Conservation (phyloP, 1,140 invertebrate species). For the Wasmannia auropunctata region DNA sequence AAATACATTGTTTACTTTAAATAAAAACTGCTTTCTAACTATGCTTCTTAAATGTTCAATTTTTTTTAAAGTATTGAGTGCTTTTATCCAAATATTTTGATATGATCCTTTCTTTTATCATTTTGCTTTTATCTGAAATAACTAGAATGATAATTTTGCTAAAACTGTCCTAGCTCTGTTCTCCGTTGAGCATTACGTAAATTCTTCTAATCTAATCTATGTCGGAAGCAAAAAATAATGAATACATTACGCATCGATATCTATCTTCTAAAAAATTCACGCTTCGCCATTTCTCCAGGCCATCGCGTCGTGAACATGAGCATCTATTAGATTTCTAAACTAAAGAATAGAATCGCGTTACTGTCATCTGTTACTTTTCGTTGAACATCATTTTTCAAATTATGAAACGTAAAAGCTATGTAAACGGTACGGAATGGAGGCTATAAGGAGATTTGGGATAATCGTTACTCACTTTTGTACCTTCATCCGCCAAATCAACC, state of each 20-base stretch:
- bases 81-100: conserved; percentile 20
- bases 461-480: conserved; percentile 73
- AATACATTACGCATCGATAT: background rate
- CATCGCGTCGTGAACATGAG: background rate
- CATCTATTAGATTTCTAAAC: conserved; percentile 11
- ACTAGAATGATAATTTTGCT: background rate
- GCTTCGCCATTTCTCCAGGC: background rate
- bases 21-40: background rate
- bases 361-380: background rate
- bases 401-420: conserved; percentile 70
- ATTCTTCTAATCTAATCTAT: background rate
- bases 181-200: background rate
- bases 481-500: conserved; percentile 79
- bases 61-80: background rate
- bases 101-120: background rate
- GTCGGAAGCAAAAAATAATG: background rate
- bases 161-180: background rate
- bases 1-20: conserved; percentile 1
- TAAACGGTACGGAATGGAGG: conserved; percentile 77
- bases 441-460: conserved; percentile 67
- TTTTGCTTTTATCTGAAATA: background rate
- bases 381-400: conserved; percentile 6
- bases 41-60: background rate
- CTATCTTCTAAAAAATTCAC: background rate
- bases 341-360: background rate